These are phyloP conservation scores for Zonitis immaculata DNA, from an alignment of 2,888 invertebrate species.

Conservation along the genomic window DNA sequence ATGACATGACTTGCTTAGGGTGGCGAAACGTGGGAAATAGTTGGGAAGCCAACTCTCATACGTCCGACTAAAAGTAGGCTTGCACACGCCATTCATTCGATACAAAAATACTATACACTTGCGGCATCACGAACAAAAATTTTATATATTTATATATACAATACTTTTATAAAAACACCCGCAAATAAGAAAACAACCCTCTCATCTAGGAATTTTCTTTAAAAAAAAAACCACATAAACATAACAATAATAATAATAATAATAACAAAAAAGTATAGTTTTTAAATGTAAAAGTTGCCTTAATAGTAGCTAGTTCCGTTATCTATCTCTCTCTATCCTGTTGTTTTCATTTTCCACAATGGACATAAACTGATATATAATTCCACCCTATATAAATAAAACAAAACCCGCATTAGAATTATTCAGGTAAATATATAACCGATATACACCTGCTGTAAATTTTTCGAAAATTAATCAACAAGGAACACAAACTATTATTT, in stretches of 20 bases:
- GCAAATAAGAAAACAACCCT: background rate
- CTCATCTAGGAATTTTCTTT: background rate
- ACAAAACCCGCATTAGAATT: background rate
- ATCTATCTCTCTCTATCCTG: background rate
- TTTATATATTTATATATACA: conserved; percentile 4
- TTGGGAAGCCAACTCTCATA: conserved; percentile 45
- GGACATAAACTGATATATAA: background rate
- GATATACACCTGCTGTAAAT: conserved; percentile 1
- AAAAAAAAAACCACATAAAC: background rate
- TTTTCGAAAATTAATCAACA: background rate
- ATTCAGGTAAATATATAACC: conserved; percentile 1
- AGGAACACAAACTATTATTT: background rate
- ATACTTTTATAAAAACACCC: conserved; percentile 4
- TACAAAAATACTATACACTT: conserved; percentile 13
- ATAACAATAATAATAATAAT: background rate
- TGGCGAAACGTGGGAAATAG: conserved; percentile 47
- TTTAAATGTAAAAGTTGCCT: background rate
- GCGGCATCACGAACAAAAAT: conserved; percentile 20
- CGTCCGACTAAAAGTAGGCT: conserved; percentile 26
- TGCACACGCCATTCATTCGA: conserved; percentile 31
- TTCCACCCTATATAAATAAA: background rate
- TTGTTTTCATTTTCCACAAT: background rate
- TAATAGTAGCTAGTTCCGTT: conserved; percentile 1
- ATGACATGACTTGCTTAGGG: conserved; percentile 43
- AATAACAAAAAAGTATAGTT: background rate